Evolutionary conservation across 1,140 invertebrate genomes (phyloP).

Genomic region (Helicoverpa zea): DNA sequence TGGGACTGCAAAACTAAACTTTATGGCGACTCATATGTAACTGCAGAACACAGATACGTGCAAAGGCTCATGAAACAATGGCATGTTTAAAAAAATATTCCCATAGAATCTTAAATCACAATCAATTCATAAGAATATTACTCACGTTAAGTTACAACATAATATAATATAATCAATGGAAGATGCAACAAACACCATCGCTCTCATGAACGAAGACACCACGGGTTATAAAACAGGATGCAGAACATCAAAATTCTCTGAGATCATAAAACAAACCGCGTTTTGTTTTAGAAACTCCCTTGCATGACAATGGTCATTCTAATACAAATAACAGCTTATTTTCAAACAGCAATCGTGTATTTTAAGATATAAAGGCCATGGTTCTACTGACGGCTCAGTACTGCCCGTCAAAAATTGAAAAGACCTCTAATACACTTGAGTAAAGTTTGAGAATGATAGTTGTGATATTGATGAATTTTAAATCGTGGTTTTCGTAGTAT

Average conservation of each 20-base stretch:
- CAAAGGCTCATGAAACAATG: no score
- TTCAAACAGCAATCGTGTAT: not conserved
- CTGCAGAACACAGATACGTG: no score
- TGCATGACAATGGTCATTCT: not conserved
- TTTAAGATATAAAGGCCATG: not conserved
- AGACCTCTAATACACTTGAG: not conserved
- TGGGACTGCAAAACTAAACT: no score
- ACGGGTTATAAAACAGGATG: not conserved
- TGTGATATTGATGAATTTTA: no score
- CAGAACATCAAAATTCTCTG: not conserved
- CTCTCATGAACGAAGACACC: not conserved
- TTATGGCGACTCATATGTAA: no score
- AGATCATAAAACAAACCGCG: constrained; percentile 8
- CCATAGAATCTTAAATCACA: no score
- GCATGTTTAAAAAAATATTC: no score
- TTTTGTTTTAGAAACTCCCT: constrained; percentile 24
- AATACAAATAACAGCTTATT: constrained; percentile 1
- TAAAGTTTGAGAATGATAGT: no score
- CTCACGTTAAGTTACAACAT: no score
- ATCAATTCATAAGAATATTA: no score
- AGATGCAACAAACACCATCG: not conserved
- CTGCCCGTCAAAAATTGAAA: not conserved
- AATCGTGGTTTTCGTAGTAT: no score
- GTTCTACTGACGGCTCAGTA: not conserved
- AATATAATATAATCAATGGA: not conserved